Evolutionary conservation across 2,888 invertebrate genomes (phyloP).

Genomic region (Dexiosoma caninum): DNA sequence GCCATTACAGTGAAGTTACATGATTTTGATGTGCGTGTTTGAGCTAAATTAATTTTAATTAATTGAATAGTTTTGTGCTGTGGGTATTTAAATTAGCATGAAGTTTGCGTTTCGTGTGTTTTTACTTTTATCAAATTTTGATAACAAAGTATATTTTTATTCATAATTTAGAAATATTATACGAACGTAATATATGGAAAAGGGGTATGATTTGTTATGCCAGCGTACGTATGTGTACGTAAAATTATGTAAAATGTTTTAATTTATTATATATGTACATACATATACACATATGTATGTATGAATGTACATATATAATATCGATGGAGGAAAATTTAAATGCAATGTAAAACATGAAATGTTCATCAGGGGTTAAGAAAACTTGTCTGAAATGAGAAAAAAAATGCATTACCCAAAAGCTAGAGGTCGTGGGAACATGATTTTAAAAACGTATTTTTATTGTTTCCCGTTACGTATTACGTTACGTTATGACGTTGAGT

Average conservation of each 20-base stretch:
- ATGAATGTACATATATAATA: neutral
- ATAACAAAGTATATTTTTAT: neutral
- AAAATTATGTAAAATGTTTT: too few species aligned
- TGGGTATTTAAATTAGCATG: conserved; percentile 40
- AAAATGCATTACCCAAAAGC: too few species aligned
- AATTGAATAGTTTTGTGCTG: conserved; percentile 56
- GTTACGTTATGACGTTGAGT: too few species aligned
- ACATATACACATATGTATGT: neutral
- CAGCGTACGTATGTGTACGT: too few species aligned
- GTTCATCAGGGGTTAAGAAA: too few species aligned
- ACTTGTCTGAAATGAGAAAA: too few species aligned
- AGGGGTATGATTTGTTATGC: neutral
- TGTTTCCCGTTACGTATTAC: too few species aligned
- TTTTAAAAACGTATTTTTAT: too few species aligned
- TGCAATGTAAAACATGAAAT: too few species aligned
- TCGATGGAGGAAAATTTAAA: too few species aligned
- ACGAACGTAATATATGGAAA: neutral
- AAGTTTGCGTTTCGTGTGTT: conserved; percentile 18
- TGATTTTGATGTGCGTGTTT: conserved; percentile 47
- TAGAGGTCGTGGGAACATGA: too few species aligned
- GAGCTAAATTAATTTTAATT: conserved; percentile 52
- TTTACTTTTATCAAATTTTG: neutral
- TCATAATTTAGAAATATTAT: conserved; percentile 1
- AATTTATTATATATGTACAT: neutral
- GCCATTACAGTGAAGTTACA: conserved; percentile 18